Conservation (phyloP, 92 coral and sea anemone genomes). For the Muricea muricata region DNA sequence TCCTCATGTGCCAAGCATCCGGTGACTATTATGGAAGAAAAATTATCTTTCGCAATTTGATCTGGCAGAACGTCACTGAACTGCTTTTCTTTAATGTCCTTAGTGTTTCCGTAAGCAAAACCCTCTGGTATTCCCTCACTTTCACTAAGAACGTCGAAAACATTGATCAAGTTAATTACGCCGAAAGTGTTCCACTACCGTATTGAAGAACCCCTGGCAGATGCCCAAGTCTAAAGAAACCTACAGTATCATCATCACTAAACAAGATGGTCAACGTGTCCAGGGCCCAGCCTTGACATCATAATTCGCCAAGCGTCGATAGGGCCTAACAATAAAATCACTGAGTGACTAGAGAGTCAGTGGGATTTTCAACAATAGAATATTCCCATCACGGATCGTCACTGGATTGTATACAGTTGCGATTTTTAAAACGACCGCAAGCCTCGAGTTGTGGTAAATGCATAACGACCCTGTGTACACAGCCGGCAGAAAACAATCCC, state of each 20-base stretch:
- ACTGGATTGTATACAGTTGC: background rate
- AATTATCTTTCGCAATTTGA: slow-evolving; percentile 56
- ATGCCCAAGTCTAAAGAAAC: slow-evolving; percentile 87
- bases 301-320: slow-evolving; percentile 99
- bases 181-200: slow-evolving; percentile 93
- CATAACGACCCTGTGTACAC: slow-evolving; percentile 34
- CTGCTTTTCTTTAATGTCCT: slow-evolving; percentile 11
- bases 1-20: slow-evolving; percentile 56
- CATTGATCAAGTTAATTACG: slow-evolving; percentile 88
- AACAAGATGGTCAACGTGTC: slow-evolving; percentile 93
- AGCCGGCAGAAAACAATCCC: slow-evolving; percentile 74
- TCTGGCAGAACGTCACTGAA: slow-evolving; percentile 22
- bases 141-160: slow-evolving; percentile 83
- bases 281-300: slow-evolving; percentile 99
- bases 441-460: background rate
- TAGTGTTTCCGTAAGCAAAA: slow-evolving; percentile 5
- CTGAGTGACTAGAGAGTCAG: too few relatives aligned
- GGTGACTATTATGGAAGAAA: slow-evolving; percentile 78
- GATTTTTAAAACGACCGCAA: background rate
- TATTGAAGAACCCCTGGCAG: slow-evolving; percentile 94
- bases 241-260: slow-evolving; percentile 92
- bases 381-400: background rate
- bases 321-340: slow-evolving; percentile 70
- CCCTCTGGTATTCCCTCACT: slow-evolving; percentile 63
- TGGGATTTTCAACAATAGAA: background rate